Base-by-base conservation (phyloP, 2,888 invertebrate species). In the Neria commutata region DNA sequence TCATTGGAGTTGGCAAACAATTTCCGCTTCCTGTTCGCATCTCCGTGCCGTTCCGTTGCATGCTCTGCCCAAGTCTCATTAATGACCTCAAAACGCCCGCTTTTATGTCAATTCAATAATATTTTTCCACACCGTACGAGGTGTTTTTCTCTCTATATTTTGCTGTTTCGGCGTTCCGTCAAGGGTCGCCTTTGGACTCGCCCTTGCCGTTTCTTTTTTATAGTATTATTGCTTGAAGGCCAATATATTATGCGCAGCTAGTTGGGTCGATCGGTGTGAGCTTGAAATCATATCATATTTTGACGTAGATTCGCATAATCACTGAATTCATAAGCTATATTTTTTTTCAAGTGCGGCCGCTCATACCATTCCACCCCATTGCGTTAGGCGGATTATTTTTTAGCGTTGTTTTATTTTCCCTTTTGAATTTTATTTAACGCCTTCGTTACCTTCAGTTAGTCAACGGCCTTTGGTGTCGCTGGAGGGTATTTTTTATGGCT, bases 371-470 rank as follows among this genome's bases (percentile, higher is more conserved):
- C 70, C 72, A 74, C 72, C 72, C 72, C 71, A 72, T 72, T 72
- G 74, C 66, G 65, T 74, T 71, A n/a, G n/a, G n/a, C n/a, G 74
- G 72, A 72, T 72, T 72, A 74, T 72, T 70, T 73, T 62, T 73
- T 72, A 57, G 51, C 54, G 19, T 17, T 42, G 5, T 42, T 42
- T 42, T 21, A 19, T 17, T 42, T 58, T 53, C 33, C n/a, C 42
- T 47, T 40, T 17, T 24, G n/a, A n/a, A n/a, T n/a, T 25, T 24
- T 52, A 24, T 45, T 26, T 71, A 64, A 65, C 68, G 73, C 62
- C 69, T 65, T 66, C 63, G 65, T 63, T 71, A 73, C 73, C 72
- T 73, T 73, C n/a, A 14, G 6, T 37, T 29, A 11, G 29, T 29
- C 11, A n/a, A 8, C 11, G 29, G 29, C 29, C 29, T 6, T 29